Evolutionary conservation across 2,888 invertebrate genomes (phyloP), one percentile per base, ranked within the genome.

Genomic region (Microchrysa polita): DNA sequence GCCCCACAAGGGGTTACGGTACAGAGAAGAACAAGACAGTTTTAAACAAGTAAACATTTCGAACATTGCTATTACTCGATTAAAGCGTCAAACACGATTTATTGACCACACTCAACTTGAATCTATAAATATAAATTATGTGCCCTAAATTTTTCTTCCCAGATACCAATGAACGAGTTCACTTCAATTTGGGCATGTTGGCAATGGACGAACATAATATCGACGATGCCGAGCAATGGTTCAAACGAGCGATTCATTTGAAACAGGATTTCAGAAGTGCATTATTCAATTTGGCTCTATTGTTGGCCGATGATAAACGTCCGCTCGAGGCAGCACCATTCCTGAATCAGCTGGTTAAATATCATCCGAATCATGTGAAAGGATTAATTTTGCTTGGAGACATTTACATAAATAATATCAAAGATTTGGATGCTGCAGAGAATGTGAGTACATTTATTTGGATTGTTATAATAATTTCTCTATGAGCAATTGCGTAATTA

Each of bases 181-280:
- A 94, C 84, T 98, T 98, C 85, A 97, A 97, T 87, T 87, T 97
- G 72, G 97, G 96, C 77, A 97, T 98, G 97, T 86, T 98, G 59
- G 93, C 96, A 55, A 97, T 97, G 96, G 97, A 98, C 83, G 95
- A 96, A 80, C 91, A 93, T 57, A 93, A 96, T 81, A 93, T 92
- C 55, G 91, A 90, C 44, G 92, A 93, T 79, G 97, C 97, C 0
- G 96, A 97, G 83, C 90, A 92, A 73, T 96, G 95, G 92, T 97
- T 97, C 85, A 90, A 94, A 71, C 91, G 93, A 74, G 96, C 97
- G 0, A 93, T 95, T 0, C 92, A 93, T 79, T 86, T 95, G 14
- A 96, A 96, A 81, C 92, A 92, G 1, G 93, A 95, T 86, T 97
- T 97, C 84, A 88, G 96, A 67, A 96, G 96, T 78, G 97, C 97